A percentile compares a stretch with the other conserved stretches of the same genome.
phyloP scores from a whole-genome alignment of 2,113 vertebrate species.

The Aspidoscelis tigris region DNA sequence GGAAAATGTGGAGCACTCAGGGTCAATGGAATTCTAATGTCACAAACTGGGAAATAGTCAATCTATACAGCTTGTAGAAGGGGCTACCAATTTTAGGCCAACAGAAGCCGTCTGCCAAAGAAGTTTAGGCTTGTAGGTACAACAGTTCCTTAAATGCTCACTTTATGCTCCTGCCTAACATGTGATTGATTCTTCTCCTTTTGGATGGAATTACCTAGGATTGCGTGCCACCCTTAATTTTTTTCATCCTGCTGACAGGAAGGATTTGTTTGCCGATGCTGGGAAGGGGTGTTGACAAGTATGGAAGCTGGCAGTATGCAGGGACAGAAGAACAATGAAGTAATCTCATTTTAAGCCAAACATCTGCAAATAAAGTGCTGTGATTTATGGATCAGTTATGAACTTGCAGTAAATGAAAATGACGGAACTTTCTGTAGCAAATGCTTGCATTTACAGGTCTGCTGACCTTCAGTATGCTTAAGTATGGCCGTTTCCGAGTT shows the following conservation, averaged over 20 bases:
- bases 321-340: background rate
- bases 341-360: slow-evolving; percentile 5
- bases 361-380: background rate
- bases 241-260: background rate
- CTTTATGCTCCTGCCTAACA: background rate
- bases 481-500: background rate
- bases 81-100: background rate
- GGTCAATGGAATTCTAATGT: background rate
- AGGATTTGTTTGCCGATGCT: background rate
- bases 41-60: background rate
- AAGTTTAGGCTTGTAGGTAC: background rate
- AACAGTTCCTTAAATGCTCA: background rate
- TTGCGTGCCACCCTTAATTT: background rate
- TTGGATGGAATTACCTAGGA: background rate
- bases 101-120: background rate
- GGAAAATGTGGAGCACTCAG: background rate
- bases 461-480: background rate
- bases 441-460: background rate
- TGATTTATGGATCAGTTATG: slow-evolving; percentile 3
- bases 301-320: background rate
- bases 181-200: background rate
- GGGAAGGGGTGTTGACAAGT: background rate
- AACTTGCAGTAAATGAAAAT: background rate
- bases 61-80: background rate
- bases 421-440: background rate